phyloP scores from a whole-genome alignment of 1,140 invertebrate species.

The Atta cephalotes region DNA sequence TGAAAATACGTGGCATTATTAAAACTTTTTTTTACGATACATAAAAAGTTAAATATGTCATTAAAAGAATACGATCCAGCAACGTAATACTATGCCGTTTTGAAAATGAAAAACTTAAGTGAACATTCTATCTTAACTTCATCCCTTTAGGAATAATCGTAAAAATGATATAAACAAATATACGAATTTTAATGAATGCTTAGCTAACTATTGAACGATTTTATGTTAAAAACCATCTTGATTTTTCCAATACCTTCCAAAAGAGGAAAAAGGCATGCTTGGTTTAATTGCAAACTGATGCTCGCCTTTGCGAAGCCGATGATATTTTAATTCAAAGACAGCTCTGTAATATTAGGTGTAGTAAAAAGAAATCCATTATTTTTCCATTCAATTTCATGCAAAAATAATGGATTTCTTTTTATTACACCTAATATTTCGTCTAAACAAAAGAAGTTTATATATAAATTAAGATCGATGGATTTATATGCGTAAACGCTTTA shows the following conservation, averaged over 20 bases:
- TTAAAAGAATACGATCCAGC: constrained; percentile 10
- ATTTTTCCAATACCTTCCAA: background rate
- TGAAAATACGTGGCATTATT: background rate
- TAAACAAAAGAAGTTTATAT: too few species aligned
- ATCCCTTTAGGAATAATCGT: background rate
- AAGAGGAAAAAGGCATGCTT: background rate
- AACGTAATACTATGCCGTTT: background rate
- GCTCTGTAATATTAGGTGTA: too few species aligned
- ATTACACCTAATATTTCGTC: too few species aligned
- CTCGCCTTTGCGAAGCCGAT: background rate
- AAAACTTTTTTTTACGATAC: background rate
- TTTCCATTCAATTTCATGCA: too few species aligned
- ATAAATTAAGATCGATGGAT: too few species aligned
- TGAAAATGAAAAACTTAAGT: constrained; percentile 3
- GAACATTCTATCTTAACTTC: background rate
- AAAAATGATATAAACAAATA: background rate
- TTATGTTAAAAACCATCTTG: constrained; percentile 18
- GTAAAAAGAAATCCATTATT: too few species aligned
- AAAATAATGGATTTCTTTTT: too few species aligned
- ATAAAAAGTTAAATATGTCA: background rate
- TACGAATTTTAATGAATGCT: constrained; percentile 15
- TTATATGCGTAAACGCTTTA: too few species aligned
- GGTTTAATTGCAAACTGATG: background rate
- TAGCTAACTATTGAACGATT: background rate
- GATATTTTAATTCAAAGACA: too few species aligned